phyloP scores from a whole-genome alignment of 2,113 vertebrate species.

The Balaenoptera acutorostrata region DNA sequence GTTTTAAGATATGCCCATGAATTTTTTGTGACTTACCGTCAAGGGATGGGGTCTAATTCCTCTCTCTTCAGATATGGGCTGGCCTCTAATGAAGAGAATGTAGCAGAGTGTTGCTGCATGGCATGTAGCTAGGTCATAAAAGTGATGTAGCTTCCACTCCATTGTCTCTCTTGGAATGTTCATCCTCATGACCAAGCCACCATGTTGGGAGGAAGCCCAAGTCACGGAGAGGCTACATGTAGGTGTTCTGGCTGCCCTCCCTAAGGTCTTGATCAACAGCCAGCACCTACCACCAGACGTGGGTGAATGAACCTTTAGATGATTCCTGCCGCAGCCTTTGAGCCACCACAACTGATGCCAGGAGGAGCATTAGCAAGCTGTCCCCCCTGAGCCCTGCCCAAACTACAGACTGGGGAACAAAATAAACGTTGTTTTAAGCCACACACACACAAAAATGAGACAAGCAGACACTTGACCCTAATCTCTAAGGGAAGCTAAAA shows the following conservation, averaged over 20 bases:
- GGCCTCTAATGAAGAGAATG: background rate
- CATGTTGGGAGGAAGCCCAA: background rate
- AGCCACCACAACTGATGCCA: background rate
- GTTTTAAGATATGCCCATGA: background rate
- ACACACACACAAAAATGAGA: background rate
- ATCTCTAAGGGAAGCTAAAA: background rate
- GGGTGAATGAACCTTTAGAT: background rate
- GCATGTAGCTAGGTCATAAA: background rate
- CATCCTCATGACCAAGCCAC: background rate
- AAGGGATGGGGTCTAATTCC: background rate
- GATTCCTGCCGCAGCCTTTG: background rate
- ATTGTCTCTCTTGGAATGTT: background rate
- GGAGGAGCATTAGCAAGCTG: background rate
- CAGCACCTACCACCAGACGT: background rate
- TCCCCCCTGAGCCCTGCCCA: background rate
- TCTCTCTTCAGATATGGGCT: background rate
- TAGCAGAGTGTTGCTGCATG: fast-evolving
- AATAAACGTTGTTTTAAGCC: background rate
- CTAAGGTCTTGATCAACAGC: background rate
- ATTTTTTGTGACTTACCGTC: background rate
- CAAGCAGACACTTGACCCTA: background rate
- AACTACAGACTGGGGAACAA: background rate
- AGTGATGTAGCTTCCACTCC: background rate
- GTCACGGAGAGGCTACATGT: background rate
- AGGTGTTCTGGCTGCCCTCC: background rate